Percentiles rank a stretch among this genome's conserved stretches.
Conservation (phyloP, 2,888 invertebrate species). For the Erpobdella octoculata region DNA sequence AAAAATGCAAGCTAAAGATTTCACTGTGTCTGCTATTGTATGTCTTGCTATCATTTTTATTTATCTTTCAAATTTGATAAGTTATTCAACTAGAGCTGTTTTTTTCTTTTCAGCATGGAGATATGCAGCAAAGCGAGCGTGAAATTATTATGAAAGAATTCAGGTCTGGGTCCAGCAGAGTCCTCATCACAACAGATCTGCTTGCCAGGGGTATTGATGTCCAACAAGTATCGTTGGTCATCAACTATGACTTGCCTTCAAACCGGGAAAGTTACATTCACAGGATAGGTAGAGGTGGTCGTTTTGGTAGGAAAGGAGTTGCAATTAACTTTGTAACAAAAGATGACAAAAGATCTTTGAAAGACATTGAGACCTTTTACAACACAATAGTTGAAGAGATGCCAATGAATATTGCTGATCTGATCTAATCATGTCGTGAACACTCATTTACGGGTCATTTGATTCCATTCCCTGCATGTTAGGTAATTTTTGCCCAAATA, state of each 20-base stretch:
- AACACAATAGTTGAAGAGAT: slow-evolving; percentile 96
- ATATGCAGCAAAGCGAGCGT: background rate
- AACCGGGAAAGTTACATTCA: slow-evolving; percentile 99
- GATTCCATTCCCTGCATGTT: no score
- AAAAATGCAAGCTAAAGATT: slow-evolving; percentile 83
- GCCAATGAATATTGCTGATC: slow-evolving; percentile 70
- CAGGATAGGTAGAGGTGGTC: slow-evolving; percentile 97
- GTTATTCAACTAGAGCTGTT: no score
- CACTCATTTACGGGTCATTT: no score
- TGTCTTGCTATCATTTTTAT: background rate
- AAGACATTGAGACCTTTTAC: slow-evolving; percentile 96
- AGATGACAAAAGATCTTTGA: slow-evolving; percentile 83
- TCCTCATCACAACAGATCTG: slow-evolving; percentile 95
- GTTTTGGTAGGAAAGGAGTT: slow-evolving; percentile 98
- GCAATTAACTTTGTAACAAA: slow-evolving; percentile 97
- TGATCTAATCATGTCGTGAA: no score
- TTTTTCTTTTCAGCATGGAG: no score
- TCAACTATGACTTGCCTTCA: slow-evolving; percentile 89
- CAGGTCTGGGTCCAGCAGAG: slow-evolving; percentile 78
- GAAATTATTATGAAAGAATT: background rate
- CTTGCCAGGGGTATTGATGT: slow-evolving; percentile 98
- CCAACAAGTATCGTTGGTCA: slow-evolving; percentile 64
- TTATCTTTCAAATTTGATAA: background rate
- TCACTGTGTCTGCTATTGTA: slow-evolving; percentile 59
- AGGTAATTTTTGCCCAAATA: no score